Evolutionary conservation across 2,797 vertebrate species (phyloP).

Genomic region (Avahi laniger): DNA sequence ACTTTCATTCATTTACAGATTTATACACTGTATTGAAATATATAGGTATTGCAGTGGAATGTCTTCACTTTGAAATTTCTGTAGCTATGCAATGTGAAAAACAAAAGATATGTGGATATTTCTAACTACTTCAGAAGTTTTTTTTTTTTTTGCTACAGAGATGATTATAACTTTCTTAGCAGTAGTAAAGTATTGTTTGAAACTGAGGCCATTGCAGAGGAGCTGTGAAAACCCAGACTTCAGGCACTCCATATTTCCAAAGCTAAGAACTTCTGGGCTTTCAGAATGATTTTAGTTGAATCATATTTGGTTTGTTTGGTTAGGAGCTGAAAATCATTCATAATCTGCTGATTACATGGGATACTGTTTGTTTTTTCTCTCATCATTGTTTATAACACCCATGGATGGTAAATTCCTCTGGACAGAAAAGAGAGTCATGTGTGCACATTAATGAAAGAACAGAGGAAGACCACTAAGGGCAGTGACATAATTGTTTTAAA

Average conservation of each 20-base stretch:
- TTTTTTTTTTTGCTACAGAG: neutral
- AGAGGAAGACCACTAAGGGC: neutral
- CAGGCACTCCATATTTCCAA: neutral
- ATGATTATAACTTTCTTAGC: neutral
- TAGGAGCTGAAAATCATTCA: neutral
- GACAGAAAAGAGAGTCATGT: neutral
- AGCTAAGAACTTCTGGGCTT: neutral
- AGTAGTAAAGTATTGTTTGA: neutral
- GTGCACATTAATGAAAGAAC: neutral
- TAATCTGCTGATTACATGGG: neutral
- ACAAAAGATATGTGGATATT: neutral
- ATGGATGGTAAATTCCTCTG: neutral
- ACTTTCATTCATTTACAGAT: neutral
- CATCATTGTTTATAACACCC: neutral
- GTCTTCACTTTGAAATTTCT: conserved; percentile 1
- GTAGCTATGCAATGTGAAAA: neutral
- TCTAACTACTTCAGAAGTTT: neutral
- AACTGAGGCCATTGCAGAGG: neutral
- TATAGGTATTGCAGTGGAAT: neutral
- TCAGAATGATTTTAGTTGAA: neutral
- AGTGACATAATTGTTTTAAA: neutral
- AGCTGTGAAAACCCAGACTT: neutral
- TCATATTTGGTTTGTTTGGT: neutral
- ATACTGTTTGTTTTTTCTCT: neutral
- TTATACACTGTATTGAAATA: neutral